These are phyloP conservation scores for Morphnarchus princeps DNA, from an alignment of 2,113 vertebrate genomes.

Conservation along the genomic window DNA sequence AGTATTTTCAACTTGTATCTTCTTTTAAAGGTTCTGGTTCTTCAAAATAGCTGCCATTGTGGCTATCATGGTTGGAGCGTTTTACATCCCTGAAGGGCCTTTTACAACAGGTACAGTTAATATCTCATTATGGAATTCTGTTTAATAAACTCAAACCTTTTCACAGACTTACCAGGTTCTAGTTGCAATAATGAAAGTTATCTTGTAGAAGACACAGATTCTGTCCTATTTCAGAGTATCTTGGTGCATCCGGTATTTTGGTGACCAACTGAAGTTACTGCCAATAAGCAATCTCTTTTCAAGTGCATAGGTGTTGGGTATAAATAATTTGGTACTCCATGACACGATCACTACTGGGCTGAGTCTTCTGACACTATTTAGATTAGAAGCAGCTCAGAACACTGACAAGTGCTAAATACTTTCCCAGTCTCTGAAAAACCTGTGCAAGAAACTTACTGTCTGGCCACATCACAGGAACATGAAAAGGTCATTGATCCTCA, in stretches of 20 bases:
- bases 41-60: constrained; percentile 88
- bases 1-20: not conserved
- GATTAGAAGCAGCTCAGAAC: not conserved
- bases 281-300: not conserved
- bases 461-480: not conserved
- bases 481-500: not conserved
- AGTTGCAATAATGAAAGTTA: not conserved
- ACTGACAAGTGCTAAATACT: not conserved
- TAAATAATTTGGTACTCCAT: not conserved
- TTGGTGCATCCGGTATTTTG: not conserved
- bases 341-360: not conserved
- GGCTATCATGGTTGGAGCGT: constrained; percentile 87
- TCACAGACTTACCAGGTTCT: not conserved
- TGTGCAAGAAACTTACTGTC: not conserved
- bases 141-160: not conserved
- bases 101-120: constrained; percentile 84
- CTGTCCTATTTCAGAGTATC: not conserved
- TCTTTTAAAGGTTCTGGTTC: constrained; percentile 90
- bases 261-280: not conserved
- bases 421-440: not conserved
- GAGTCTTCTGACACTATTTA: not conserved
- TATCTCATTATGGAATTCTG: not conserved
- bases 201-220: not conserved
- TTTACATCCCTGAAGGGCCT: constrained; percentile 88
- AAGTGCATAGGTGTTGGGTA: not conserved